Evolutionary conservation across 2,797 vertebrate genomes (phyloP), one percentile per base, ranked within the genome.

Genomic region (Sylvia borin): DNA sequence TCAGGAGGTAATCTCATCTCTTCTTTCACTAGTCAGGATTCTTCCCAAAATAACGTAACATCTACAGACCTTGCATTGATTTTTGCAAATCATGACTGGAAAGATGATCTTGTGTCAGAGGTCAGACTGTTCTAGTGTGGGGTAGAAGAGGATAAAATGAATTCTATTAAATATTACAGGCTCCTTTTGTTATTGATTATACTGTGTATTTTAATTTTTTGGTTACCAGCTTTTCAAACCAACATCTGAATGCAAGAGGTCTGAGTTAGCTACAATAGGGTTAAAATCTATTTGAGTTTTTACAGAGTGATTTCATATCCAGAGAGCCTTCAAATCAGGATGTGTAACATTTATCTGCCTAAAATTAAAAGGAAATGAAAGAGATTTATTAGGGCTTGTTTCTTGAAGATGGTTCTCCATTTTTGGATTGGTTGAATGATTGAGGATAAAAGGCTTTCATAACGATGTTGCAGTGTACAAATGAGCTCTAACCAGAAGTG

Each of bases 331-430:
- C 85, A 86, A 18, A 80, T 95, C 87, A 68, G 85, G 82, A 92
- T 78, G 36, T 83, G 79, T 78, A 96, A 85, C 87, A 76, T 93
- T 94, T 97, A 93, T 96, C 92, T 96, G 91, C 79, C 92, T 93
- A 86, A 96, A 97, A 97, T 96, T 96, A 96, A 97, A 97, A 97
- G 95, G 87, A 88, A 97, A 88, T 78, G 91, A 88, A 94, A 78
- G 79, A 92, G 95, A 96, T 97, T 96, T 97, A 97, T 94, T 95
- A 94, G 89, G 87, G 78, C 82, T 96, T 97, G 87, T 96, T 97
- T 94, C 91, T 96, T 95, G 79, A 92, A 91, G 89, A 73, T 66
- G 85, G 68, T 93, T 80, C 87, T 90, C 70, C 78, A 43, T 62
- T 16, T 94, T 90, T 90, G 87, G 89, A 75, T 88, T 70, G 91